Conservation (phyloP, 2,888 invertebrate species). For the Campopleginae sp. region DNA sequence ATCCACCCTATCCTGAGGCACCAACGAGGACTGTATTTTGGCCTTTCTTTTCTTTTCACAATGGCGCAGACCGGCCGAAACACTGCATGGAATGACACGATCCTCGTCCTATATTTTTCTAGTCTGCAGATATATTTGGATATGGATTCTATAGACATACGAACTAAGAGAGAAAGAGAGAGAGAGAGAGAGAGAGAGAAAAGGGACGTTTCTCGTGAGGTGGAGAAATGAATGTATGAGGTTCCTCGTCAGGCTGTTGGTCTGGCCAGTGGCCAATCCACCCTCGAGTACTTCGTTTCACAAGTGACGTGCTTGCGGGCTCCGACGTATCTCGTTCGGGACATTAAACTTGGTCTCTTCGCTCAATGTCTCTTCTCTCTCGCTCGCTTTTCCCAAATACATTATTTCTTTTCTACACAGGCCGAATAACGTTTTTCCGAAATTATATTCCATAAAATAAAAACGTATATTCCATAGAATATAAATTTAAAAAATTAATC, state of each 20-base stretch:
- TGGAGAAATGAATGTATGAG: slow-evolving; percentile 64
- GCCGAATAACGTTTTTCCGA: too few relatives aligned
- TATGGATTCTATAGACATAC: slow-evolving; percentile 24
- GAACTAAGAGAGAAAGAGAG: slow-evolving; percentile 6
- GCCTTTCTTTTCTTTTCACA: slow-evolving; percentile 58
- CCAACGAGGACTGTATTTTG: slow-evolving; percentile 41
- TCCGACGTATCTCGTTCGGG: slow-evolving; percentile 55
- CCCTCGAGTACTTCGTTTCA: slow-evolving; percentile 71
- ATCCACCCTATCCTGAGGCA: slow-evolving; percentile 65
- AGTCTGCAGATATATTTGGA: slow-evolving; percentile 40
- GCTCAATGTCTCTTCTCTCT: slow-evolving; percentile 36
- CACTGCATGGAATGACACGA: slow-evolving; percentile 67
- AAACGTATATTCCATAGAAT: too few relatives aligned
- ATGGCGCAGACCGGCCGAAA: slow-evolving; percentile 58
- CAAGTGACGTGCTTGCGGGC: slow-evolving; percentile 64
- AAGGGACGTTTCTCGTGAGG: slow-evolving; percentile 61
- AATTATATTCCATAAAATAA: neutral
- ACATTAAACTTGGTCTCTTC: slow-evolving; percentile 66
- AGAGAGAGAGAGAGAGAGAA: slow-evolving; percentile 19
- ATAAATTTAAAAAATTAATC: neutral
- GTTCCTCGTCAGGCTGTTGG: slow-evolving; percentile 72
- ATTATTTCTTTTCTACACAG: slow-evolving; percentile 40
- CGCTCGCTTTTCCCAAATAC: slow-evolving; percentile 4
- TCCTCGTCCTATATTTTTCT: slow-evolving; percentile 47
- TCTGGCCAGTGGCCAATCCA: slow-evolving; percentile 77